A percentile compares a stretch with the other conserved stretches of the same genome.
These are phyloP conservation scores for Phaetusa simplex DNA, from an alignment of 2,113 vertebrate species.

Conservation along the genomic window DNA sequence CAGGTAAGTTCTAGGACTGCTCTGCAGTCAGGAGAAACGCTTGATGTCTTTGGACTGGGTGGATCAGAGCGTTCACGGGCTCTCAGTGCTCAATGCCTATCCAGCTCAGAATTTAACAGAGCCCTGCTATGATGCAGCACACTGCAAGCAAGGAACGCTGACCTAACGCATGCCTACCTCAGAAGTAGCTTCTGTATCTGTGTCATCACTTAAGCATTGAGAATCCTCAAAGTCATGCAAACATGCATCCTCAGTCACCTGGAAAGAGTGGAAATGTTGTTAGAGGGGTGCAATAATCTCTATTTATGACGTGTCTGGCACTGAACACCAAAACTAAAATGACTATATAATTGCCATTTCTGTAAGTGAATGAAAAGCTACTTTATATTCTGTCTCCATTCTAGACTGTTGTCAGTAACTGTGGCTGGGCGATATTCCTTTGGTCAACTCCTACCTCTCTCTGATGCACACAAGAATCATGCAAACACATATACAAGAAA, in stretches of 20 bases:
- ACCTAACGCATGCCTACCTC: conserved; percentile 75
- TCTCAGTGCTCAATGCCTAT: not conserved
- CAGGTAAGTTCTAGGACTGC: not conserved
- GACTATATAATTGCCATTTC: not conserved
- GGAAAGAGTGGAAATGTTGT: not conserved
- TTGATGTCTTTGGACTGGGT: not conserved
- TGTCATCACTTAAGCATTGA: conserved; percentile 89
- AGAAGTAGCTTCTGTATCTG: conserved; percentile 85
- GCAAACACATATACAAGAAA: not conserved
- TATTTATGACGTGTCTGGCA: fast-evolving
- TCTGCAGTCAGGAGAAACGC: not conserved
- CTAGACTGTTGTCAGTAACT: not conserved
- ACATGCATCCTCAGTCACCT: conserved; percentile 78
- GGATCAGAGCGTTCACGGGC: not conserved
- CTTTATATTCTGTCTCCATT: not conserved
- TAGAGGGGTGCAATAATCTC: not conserved
- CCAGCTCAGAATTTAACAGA: not conserved
- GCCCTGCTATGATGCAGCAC: not conserved
- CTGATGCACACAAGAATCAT: not conserved
- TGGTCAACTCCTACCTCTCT: not conserved
- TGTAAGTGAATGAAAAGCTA: not conserved
- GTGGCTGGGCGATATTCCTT: not conserved
- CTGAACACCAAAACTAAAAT: not conserved
- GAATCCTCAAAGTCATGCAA: conserved; percentile 85
- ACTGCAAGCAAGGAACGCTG: not conserved